phyloP scores from a whole-genome alignment of 1,140 invertebrate species.

The Melipona quadrifasciata region DNA sequence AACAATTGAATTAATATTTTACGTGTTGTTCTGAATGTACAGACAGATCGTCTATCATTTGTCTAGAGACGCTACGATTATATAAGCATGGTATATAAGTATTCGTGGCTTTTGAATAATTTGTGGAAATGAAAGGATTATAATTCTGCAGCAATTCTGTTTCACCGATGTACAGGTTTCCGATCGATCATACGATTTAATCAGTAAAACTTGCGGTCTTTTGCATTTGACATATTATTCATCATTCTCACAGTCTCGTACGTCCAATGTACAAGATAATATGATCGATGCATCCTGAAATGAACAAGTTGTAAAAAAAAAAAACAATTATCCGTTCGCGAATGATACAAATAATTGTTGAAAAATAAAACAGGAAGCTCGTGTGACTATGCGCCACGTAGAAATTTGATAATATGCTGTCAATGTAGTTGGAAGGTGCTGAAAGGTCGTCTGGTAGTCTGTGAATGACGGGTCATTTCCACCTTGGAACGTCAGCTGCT shows the following conservation, averaged over 20 bases:
- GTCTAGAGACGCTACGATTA: too few species aligned
- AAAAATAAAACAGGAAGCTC: neutral
- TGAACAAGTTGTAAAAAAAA: conserved; percentile 26
- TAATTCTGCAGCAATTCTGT: neutral
- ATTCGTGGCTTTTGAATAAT: neutral
- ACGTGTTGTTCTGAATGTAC: neutral
- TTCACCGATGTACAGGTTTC: conserved; percentile 31
- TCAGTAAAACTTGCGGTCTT: conserved; percentile 21
- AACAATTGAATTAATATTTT: neutral
- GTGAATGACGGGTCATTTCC: conserved; percentile 71
- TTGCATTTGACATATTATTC: conserved; percentile 48
- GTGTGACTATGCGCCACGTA: conserved; percentile 4
- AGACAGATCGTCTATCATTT: neutral
- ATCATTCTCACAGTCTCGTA: conserved; percentile 46
- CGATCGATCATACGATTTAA: conserved; percentile 52
- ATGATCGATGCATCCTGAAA: conserved; percentile 52
- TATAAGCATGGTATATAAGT: too few species aligned
- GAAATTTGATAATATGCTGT: conserved; percentile 36
- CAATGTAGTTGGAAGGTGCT: conserved; percentile 6
- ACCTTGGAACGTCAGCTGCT: conserved; percentile 57
- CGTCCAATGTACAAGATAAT: conserved; percentile 53
- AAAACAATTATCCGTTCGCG: conserved; percentile 43
- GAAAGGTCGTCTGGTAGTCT: conserved; percentile 49
- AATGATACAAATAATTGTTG: neutral
- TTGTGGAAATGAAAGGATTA: neutral